Conservation (phyloP, 2,113 vertebrate genomes). For the Sander lucioperca region DNA sequence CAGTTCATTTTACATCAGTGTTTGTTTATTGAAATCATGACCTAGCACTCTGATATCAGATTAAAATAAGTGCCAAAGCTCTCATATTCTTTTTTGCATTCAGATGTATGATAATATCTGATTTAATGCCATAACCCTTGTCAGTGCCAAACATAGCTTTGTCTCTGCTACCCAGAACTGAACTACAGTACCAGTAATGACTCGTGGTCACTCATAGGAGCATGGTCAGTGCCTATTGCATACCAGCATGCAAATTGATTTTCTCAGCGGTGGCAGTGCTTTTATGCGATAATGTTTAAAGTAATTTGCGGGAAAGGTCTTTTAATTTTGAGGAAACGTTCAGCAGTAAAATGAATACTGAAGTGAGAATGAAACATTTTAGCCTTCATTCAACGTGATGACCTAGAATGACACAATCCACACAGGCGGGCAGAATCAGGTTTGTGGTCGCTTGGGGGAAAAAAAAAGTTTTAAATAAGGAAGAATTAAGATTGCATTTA, state of each 20-base stretch:
- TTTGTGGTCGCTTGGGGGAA: background rate
- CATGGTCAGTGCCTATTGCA: background rate
- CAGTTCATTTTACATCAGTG: background rate
- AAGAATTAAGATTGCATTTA: background rate
- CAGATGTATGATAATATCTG: background rate
- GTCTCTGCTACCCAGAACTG: background rate
- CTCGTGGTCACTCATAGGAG: background rate
- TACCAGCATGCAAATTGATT: background rate
- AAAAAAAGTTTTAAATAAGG: background rate
- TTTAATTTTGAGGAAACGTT: background rate
- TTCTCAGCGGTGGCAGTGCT: background rate
- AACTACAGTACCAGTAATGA: background rate
- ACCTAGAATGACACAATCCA: background rate
- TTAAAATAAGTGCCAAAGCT: background rate
- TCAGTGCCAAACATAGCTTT: background rate
- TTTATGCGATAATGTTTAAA: background rate
- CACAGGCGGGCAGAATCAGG: background rate
- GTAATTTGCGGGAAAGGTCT: background rate
- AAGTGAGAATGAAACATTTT: background rate
- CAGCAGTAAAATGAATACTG: background rate
- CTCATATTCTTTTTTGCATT: background rate
- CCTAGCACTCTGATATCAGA: background rate
- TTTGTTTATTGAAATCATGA: background rate
- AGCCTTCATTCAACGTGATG: background rate
- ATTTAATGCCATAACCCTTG: background rate